phyloP scores from a whole-genome alignment of 2,888 invertebrate genomes.

The Polylopha cassiicola region DNA sequence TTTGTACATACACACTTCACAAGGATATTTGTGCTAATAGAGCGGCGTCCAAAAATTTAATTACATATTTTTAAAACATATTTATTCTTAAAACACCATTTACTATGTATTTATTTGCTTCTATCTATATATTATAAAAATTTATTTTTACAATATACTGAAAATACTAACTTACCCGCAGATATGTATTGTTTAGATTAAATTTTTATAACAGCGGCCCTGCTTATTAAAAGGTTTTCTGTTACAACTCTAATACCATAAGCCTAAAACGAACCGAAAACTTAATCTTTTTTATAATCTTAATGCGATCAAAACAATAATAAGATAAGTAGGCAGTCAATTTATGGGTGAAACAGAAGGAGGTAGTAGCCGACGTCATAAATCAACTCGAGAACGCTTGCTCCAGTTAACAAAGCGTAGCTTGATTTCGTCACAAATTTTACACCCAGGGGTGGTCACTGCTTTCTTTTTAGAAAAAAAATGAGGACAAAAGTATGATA shows the following conservation, averaged over 20 bases:
- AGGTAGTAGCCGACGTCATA: slow-evolving; percentile 44
- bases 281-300: slow-evolving; percentile 11
- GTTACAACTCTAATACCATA: slow-evolving; percentile 4
- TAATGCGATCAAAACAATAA: slow-evolving; percentile 7
- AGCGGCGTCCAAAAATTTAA: too few relatives aligned
- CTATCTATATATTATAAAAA: too few relatives aligned
- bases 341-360: slow-evolving; percentile 4
- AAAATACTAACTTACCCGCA: too few relatives aligned
- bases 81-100: too few relatives aligned
- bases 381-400: slow-evolving; percentile 41
- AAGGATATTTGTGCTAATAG: too few relatives aligned
- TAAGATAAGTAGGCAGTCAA: slow-evolving; percentile 1
- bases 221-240: slow-evolving; percentile 2
- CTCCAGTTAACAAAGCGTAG: slow-evolving; percentile 14
- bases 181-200: too few relatives aligned
- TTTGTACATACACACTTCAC: too few relatives aligned
- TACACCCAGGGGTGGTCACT: slow-evolving; percentile 47
- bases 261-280: slow-evolving; percentile 10
- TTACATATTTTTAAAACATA: too few relatives aligned
- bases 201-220: slow-evolving; percentile 4
- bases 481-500: slow-evolving; percentile 38
- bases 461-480: slow-evolving; percentile 23
- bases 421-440: slow-evolving; percentile 23
- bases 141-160: too few relatives aligned
- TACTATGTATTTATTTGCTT: too few relatives aligned